Evolutionary conservation across 2,797 vertebrate species (phyloP).

Genomic region (Euthynnus affinis): DNA sequence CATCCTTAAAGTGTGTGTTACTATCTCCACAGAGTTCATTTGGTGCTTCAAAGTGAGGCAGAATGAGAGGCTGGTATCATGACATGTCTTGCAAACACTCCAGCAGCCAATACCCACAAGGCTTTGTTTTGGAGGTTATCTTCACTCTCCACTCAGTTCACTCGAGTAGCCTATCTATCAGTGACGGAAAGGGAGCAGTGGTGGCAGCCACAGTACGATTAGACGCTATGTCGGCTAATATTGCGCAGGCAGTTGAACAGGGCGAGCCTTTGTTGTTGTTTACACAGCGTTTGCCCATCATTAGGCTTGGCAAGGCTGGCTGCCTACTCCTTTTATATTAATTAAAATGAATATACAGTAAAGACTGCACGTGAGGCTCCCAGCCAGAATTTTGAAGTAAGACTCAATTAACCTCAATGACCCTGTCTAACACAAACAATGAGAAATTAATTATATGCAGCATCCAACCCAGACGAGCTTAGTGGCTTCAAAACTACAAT

Average conservation of each 20-base stretch:
- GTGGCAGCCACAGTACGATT: slow-evolving; percentile 73
- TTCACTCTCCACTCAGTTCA: slow-evolving; percentile 65
- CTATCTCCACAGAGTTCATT: slow-evolving; percentile 40
- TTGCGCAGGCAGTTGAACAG: slow-evolving; percentile 67
- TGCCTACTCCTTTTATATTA: slow-evolving; percentile 77
- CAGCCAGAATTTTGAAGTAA: slow-evolving; percentile 83
- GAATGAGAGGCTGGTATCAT: slow-evolving; percentile 51
- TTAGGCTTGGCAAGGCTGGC: slow-evolving; percentile 76
- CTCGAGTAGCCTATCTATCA: slow-evolving; percentile 68
- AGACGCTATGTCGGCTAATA: slow-evolving; percentile 69
- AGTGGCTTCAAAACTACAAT: slow-evolving; percentile 72
- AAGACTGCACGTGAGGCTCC: slow-evolving; percentile 73
- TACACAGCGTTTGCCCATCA: slow-evolving; percentile 79
- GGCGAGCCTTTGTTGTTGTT: slow-evolving; percentile 83
- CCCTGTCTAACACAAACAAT: slow-evolving; percentile 83
- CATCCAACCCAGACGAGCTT: slow-evolving; percentile 73
- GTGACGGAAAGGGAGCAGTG: slow-evolving; percentile 48
- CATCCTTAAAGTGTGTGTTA: slow-evolving; percentile 56
- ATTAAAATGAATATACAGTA: slow-evolving; percentile 85
- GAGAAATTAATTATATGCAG: slow-evolving; percentile 83
- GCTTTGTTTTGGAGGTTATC: slow-evolving; percentile 76
- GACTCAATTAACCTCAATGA: slow-evolving; percentile 87
- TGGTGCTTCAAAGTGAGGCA: slow-evolving; percentile 55
- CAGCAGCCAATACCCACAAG: slow-evolving; percentile 56
- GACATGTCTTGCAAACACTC: slow-evolving; percentile 53